Conservation (phyloP, 2,113 vertebrate species). For the Microtus richardsoni region DNA sequence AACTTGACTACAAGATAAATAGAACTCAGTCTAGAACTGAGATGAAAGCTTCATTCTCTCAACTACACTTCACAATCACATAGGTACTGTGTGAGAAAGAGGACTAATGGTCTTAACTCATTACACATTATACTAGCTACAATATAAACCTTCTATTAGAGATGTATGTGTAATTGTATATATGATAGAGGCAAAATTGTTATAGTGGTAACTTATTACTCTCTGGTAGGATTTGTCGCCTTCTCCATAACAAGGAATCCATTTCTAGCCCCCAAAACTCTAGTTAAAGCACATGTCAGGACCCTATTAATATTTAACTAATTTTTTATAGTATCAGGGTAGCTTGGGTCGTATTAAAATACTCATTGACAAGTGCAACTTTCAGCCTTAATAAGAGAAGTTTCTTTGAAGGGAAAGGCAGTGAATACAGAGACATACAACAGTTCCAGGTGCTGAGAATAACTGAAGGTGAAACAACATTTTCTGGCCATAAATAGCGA, state of each 20-base stretch:
- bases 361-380: neutral
- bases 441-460: neutral
- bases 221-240: neutral
- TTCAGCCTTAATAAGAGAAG: neutral
- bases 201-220: neutral
- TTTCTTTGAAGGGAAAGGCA: neutral
- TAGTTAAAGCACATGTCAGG: neutral
- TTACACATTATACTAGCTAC: neutral
- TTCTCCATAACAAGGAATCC: neutral
- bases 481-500: neutral
- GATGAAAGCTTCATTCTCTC: neutral
- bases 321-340: neutral
- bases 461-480: neutral
- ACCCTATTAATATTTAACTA: neutral
- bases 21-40: neutral
- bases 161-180: neutral
- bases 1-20: neutral
- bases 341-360: neutral
- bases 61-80: neutral
- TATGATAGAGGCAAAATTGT: neutral
- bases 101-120: neutral
- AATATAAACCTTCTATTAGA: neutral
- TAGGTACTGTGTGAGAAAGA: neutral
- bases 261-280: neutral
- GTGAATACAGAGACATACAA: neutral